A percentile compares a stretch with the other conserved stretches of the same genome.
Evolutionary conservation across 2,113 vertebrate species (phyloP).

Genomic region (Heliornis fulica): DNA sequence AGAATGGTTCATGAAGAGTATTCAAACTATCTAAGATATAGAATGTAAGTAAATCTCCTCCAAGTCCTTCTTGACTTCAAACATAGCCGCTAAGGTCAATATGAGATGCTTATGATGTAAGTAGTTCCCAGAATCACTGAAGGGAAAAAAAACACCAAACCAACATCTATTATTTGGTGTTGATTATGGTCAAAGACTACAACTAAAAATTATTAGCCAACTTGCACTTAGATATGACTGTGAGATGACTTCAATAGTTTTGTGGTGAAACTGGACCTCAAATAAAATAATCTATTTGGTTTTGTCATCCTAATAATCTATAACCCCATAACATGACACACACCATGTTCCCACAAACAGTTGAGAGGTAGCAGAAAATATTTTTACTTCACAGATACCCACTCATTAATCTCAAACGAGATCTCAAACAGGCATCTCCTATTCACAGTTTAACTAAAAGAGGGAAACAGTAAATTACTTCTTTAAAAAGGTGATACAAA

Average conservation of each 20-base stretch:
- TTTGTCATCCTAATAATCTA: neutral
- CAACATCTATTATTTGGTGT: neutral
- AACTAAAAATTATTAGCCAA: neutral
- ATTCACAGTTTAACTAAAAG: neutral
- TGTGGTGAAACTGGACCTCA: neutral
- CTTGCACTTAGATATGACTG: neutral
- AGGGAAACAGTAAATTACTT: neutral
- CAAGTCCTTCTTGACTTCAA: neutral
- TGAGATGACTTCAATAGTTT: neutral
- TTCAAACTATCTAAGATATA: neutral
- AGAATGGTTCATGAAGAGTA: neutral
- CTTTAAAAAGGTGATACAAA: neutral
- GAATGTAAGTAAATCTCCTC: neutral
- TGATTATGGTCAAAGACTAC: neutral
- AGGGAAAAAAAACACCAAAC: too few species aligned
- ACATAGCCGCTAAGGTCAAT: neutral
- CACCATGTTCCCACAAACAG: neutral
- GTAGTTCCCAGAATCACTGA: neutral
- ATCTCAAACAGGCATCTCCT: neutral
- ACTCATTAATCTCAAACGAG: neutral
- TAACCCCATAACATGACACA: neutral
- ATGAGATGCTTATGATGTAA: neutral
- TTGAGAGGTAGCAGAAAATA: neutral
- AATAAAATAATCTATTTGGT: neutral
- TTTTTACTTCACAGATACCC: neutral